Evolutionary conservation across 2,113 vertebrate species (phyloP).

Genomic region (Blennius ocellaris): DNA sequence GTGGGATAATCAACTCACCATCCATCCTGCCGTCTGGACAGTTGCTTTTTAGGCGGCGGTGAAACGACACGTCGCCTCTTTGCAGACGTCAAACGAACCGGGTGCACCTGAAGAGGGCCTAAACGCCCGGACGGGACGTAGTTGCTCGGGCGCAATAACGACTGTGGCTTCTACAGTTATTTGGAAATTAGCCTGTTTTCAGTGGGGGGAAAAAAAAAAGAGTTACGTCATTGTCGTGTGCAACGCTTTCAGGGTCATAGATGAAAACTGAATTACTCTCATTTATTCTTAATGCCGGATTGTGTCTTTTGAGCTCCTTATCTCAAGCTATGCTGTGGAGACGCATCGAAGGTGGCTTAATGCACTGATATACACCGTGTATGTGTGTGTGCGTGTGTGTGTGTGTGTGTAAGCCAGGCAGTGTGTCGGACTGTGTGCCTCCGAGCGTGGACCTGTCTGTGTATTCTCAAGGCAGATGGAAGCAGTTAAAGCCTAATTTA

Average conservation of each 20-base stretch:
- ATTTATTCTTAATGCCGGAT: constrained; percentile 59
- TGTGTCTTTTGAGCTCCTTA: constrained; percentile 17
- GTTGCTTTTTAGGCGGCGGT: constrained; percentile 53
- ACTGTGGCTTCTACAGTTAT: constrained; percentile 63
- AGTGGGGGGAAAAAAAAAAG: constrained; percentile 48
- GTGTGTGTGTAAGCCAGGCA: constrained; percentile 29
- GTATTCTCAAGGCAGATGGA: constrained; percentile 75
- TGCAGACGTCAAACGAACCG: constrained; percentile 67
- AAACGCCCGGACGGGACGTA: constrained; percentile 52
- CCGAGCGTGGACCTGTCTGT: constrained; percentile 60
- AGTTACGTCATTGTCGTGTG: constrained; percentile 62
- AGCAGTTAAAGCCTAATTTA: constrained; percentile 78
- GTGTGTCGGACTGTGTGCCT: constrained; percentile 51
- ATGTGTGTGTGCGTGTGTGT: constrained; percentile 10
- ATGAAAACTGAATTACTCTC: constrained; percentile 67
- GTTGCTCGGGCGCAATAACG: constrained; percentile 60
- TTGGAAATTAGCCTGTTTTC: constrained; percentile 73
- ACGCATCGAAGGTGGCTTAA: too few species aligned
- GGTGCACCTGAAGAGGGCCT: constrained; percentile 55
- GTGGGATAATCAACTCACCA: constrained; percentile 72
- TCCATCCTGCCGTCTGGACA: constrained; percentile 73
- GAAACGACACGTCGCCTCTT: constrained; percentile 66
- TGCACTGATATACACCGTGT: too few species aligned
- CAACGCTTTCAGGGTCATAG: constrained; percentile 55
- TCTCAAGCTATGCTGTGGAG: constrained; percentile 56